Conservation (phyloP, 2,113 vertebrate species). For the Rhynchomys soricoides region DNA sequence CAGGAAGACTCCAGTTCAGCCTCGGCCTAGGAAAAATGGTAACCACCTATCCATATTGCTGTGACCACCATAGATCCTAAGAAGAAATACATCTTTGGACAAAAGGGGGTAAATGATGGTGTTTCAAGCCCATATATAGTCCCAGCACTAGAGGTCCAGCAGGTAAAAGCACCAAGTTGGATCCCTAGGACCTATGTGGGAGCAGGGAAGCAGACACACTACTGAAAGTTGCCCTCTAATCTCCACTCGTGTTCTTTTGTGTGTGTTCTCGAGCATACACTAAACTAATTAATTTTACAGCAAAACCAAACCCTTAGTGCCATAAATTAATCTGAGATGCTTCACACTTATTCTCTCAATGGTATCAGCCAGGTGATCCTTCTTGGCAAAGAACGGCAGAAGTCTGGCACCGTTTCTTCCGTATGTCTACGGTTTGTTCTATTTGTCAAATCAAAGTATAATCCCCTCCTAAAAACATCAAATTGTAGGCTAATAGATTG, state of each 20-base stretch:
- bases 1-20: neutral
- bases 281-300: neutral
- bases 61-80: neutral
- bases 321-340: neutral
- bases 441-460: conserved; percentile 18
- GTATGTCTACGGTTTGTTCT: neutral
- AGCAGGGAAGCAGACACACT: neutral
- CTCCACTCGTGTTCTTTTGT: neutral
- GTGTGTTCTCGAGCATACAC: neutral
- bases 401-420: neutral
- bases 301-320: neutral
- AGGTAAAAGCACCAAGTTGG: neutral
- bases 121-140: neutral
- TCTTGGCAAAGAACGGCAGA: neutral
- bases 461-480: conserved; percentile 42
- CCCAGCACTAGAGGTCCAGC: neutral
- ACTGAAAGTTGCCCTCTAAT: neutral
- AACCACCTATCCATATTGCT: too few relatives aligned
- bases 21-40: neutral
- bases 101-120: neutral
- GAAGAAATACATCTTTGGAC: neutral
- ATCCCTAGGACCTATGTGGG: neutral
- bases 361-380: neutral
- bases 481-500: conserved; percentile 4
- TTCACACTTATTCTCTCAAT: neutral